Conservation (phyloP, 2,113 vertebrate genomes). For the Lepus europaeus region DNA sequence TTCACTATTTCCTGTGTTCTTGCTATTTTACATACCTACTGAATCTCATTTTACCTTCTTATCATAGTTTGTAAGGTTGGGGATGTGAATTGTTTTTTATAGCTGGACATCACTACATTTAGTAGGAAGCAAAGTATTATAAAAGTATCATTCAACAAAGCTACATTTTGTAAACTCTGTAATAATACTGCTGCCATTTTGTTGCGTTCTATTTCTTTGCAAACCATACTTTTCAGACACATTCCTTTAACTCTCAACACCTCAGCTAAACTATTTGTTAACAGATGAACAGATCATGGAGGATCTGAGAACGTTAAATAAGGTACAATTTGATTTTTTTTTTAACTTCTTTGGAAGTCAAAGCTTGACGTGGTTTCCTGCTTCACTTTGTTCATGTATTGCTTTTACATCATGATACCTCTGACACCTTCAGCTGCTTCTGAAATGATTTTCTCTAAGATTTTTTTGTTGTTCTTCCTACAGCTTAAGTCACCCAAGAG, state of each 20-base stretch:
- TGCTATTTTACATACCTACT: background rate
- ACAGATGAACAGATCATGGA: slow-evolving; percentile 99
- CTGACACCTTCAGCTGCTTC: slow-evolving; percentile 46
- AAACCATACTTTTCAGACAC: background rate
- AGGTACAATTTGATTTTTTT: slow-evolving; percentile 86
- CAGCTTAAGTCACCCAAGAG: slow-evolving; percentile 99
- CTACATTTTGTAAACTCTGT: background rate
- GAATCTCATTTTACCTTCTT: background rate
- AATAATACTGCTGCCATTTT: background rate
- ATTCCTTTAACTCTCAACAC: slow-evolving; percentile 92
- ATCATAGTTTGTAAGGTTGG: background rate
- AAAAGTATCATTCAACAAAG: background rate
- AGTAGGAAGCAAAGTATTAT: background rate
- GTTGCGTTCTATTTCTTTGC: slow-evolving; percentile 34
- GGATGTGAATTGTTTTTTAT: background rate
- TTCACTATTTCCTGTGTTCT: background rate
- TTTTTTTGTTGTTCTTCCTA: slow-evolving; percentile 83
- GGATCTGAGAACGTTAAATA: slow-evolving; percentile 97
- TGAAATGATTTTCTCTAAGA: slow-evolving; percentile 79
- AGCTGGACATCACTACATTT: background rate
- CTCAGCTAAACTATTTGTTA: slow-evolving; percentile 98
- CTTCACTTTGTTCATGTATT: background rate
- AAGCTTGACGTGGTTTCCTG: background rate
- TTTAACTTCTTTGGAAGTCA: background rate
- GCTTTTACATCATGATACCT: slow-evolving; percentile 52